phyloP scores from a whole-genome alignment of 2,113 vertebrate genomes.

The Microtus oregoni region DNA sequence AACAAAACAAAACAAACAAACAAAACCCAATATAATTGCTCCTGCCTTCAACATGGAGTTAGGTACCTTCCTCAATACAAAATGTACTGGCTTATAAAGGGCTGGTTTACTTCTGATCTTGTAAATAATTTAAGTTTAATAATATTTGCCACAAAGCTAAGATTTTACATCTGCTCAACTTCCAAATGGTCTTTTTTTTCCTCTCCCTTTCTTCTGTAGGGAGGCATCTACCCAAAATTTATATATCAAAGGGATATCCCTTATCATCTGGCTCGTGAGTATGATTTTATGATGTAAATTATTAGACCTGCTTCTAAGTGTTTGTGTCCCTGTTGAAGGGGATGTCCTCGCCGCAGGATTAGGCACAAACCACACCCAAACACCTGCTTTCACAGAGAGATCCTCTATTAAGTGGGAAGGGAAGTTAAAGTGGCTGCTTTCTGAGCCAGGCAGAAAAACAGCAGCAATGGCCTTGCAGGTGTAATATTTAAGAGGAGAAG shows the following conservation, averaged over 20 bases:
- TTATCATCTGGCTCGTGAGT: background rate
- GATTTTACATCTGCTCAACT: background rate
- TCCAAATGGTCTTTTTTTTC: background rate
- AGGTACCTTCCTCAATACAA: background rate
- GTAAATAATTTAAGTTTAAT: background rate
- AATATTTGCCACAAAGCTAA: background rate
- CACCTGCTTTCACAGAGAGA: background rate
- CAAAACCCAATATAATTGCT: background rate
- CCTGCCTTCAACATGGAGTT: background rate
- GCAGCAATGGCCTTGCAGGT: background rate
- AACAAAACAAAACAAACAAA: too few species aligned
- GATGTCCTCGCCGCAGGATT: background rate
- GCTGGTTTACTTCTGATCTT: background rate
- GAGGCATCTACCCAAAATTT: background rate
- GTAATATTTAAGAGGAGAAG: background rate
- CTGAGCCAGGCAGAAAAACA: background rate
- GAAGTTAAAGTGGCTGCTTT: background rate
- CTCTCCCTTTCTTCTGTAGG: background rate
- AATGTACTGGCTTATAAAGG: background rate
- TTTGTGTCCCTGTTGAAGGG: background rate
- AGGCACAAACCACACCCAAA: background rate
- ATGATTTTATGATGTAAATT: background rate
- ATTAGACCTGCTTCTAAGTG: background rate
- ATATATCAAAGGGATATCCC: background rate
- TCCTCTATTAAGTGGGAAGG: background rate